Evolutionary conservation across 2,113 vertebrate species (phyloP), one percentile per base, ranked within the genome.

Genomic region (Kobus ellipsiprymnus): DNA sequence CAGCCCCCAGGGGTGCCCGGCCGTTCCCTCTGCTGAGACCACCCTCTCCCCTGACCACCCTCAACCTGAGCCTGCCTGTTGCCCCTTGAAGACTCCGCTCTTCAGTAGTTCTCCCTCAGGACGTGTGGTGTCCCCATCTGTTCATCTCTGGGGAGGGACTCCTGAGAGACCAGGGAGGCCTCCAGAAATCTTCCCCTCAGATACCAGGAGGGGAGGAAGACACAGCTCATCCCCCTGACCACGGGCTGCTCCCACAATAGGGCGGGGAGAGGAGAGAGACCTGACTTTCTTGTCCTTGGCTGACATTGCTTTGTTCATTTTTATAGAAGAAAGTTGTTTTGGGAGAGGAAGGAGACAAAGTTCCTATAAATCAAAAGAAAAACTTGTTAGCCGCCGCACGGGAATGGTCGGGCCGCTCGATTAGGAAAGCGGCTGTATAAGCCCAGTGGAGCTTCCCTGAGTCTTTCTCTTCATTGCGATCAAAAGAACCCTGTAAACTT

Each of bases 241-340:
- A 4, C 0, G 0, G 19, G 64, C 86, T 4, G 44, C 23, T 29
- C 50, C 57, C 57, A 12, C 14, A 7, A 8, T 0, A 0, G 86
- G 71, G 33, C n/a, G 21, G 9, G 57, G 59, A 54, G 50, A 14
- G 17, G 55, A 46, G 44, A 48, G 11, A 12, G 13, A 8, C 48
- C 55, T 67, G 33, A 2, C 23, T 17, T 30, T 52, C 33, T 30
- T 52, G 19, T 27, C 84, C 16, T 71, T 40, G 15, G 40, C 78
- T 89, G 57, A 36, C 2, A 54, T 13, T n/a, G 2, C 77, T 85
- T 81, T 60, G 23, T 64, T 90, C 50, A 14, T 60, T 92, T 83
- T 52, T 57, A 10, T 84, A 50, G 78, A 17, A 57, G n/a, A 67
- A 89, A 64, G 85, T 80, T 54, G 36, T 90, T 94, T 74, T 2